Conservation (phyloP, 2,797 vertebrate species). For the Enteromius unitaeniatus region DNA sequence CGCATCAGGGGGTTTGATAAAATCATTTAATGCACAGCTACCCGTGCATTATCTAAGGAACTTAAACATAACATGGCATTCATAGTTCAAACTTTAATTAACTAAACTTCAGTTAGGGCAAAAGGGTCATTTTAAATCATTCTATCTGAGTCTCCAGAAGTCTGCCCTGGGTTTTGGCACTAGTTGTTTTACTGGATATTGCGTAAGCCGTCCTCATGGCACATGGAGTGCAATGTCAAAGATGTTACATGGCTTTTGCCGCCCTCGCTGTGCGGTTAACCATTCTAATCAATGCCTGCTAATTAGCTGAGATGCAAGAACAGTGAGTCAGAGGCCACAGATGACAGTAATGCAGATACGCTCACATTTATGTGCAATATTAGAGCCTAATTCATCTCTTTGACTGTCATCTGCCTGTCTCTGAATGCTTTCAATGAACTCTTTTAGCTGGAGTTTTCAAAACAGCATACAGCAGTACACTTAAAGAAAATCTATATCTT, state of each 20-base stretch:
- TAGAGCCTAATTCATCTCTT: not conserved
- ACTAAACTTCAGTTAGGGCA: not conserved
- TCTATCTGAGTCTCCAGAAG: not conserved
- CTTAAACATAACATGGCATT: not conserved
- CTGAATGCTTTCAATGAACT: not conserved
- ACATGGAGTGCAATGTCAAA: not conserved
- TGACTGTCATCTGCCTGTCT: slow-evolving; percentile 11
- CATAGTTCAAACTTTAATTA: not conserved
- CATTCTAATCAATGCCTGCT: slow-evolving; percentile 41
- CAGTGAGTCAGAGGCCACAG: slow-evolving; percentile 22
- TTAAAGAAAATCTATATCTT: not conserved
- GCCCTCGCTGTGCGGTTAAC: slow-evolving; percentile 20
- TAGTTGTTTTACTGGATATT: not conserved
- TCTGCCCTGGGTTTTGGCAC: not conserved
- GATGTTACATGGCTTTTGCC: slow-evolving; percentile 7
- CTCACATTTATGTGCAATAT: slow-evolving; percentile 3
- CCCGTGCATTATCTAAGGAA: not conserved
- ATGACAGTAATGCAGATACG: not conserved
- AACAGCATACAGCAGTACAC: not conserved
- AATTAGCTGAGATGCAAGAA: slow-evolving; percentile 31
- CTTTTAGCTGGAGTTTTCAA: not conserved
- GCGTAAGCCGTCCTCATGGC: not conserved
- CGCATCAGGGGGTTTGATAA: not conserved
- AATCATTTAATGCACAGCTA: not conserved
- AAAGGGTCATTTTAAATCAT: not conserved